phyloP scores from a whole-genome alignment of 2,888 invertebrate genomes.

The Troglohyphantes excavatus region DNA sequence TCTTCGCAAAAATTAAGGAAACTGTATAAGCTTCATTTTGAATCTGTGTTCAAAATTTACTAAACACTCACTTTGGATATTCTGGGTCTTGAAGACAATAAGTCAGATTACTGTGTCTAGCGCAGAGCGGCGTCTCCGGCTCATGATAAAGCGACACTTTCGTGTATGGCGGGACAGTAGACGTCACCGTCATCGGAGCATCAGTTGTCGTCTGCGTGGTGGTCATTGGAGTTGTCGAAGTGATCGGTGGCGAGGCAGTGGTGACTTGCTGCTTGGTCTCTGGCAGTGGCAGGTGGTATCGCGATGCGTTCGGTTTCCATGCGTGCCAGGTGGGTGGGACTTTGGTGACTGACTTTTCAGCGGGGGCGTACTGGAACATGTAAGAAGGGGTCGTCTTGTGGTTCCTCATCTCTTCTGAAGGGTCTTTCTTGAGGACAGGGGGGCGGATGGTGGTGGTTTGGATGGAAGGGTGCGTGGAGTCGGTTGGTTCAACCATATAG shows the following conservation, averaged over 20 bases:
- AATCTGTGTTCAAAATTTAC: too few relatives aligned
- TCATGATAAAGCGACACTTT: constrained; percentile 15
- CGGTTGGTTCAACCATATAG: constrained; percentile 30
- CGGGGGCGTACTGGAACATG: constrained; percentile 61
- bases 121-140: constrained; percentile 53
- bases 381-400: constrained; percentile 66
- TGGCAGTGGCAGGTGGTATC: constrained; percentile 44
- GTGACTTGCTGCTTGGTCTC: constrained; percentile 10
- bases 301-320: constrained; percentile 29
- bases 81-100: constrained; percentile 74
- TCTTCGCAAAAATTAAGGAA: too few relatives aligned
- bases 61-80: constrained; percentile 72
- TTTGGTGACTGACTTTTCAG: constrained; percentile 28
- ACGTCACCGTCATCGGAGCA: neutral
- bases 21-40: too few relatives aligned
- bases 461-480: neutral
- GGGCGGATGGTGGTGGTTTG: neutral
- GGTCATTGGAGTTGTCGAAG: constrained; percentile 6
- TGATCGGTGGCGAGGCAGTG: neutral
- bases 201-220: constrained; percentile 11
- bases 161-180: neutral
- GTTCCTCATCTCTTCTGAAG: constrained; percentile 24
- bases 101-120: constrained; percentile 44
- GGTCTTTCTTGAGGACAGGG: constrained; percentile 4
- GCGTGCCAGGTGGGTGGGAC: constrained; percentile 22